These are phyloP conservation scores for Limnodromus scolopaceus DNA, from an alignment of 2,797 vertebrate genomes.

Conservation along the genomic window DNA sequence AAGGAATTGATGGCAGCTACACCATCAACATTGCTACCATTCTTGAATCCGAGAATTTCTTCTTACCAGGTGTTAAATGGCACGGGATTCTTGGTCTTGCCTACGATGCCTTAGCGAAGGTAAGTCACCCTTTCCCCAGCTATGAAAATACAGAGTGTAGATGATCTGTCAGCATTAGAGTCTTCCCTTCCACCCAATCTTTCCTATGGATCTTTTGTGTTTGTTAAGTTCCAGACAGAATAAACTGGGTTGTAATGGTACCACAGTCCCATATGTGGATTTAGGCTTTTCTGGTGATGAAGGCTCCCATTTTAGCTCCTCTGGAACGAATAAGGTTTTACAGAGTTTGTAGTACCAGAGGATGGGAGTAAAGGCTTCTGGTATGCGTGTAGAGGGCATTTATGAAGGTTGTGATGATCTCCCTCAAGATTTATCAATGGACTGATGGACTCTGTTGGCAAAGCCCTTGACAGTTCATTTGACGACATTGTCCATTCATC, in stretches of 20 bases:
- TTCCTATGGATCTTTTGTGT: neutral
- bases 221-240: neutral
- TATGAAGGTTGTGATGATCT: neutral
- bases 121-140: slow-evolving; percentile 61
- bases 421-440: neutral
- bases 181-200: neutral
- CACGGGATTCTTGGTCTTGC: slow-evolving; percentile 96
- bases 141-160: neutral
- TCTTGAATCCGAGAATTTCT: slow-evolving; percentile 91
- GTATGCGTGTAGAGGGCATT: neutral
- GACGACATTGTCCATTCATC: neutral
- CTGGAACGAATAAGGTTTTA: neutral
- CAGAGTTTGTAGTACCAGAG: neutral
- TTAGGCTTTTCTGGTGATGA: neutral
- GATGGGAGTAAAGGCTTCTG: neutral
- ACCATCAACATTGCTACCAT: slow-evolving; percentile 91
- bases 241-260: neutral
- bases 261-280: neutral
- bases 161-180: neutral
- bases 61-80: slow-evolving; percentile 92
- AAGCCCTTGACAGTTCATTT: neutral
- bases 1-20: slow-evolving; percentile 85
- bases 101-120: slow-evolving; percentile 89
- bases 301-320: neutral
- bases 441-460: neutral